Conservation (phyloP, 2,797 vertebrate genomes). For the Anguilla pacifica region DNA sequence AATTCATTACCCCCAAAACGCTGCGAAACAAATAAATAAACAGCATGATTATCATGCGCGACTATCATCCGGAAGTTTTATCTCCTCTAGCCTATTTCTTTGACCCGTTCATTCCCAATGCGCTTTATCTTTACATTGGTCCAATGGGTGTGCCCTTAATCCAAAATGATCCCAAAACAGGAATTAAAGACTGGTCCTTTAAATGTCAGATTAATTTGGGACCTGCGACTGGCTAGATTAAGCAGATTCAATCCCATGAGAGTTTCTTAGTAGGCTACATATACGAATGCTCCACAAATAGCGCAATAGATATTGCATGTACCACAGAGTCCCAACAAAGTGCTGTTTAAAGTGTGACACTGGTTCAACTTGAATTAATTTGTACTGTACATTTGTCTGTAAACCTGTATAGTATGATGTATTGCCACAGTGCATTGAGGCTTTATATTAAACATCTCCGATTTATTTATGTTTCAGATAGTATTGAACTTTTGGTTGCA, state of each 20-base stretch:
- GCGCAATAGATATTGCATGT: conserved; percentile 82
- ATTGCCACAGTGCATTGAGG: conserved; percentile 72
- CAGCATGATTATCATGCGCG: conserved; percentile 65
- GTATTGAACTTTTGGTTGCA: conserved; percentile 73
- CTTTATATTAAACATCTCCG: conserved; percentile 65
- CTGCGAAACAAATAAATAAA: conserved; percentile 53
- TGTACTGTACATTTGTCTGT: conserved; percentile 82
- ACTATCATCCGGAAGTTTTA: conserved; percentile 83
- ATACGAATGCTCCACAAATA: conserved; percentile 67
- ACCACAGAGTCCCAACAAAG: conserved; percentile 79
- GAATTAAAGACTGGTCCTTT: conserved; percentile 59
- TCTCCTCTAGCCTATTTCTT: conserved; percentile 71
- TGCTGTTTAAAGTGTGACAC: conserved; percentile 80
- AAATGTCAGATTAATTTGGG: conserved; percentile 56
- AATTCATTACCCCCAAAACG: conserved; percentile 64
- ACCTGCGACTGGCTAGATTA: conserved; percentile 72
- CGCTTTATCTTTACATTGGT: conserved; percentile 44
- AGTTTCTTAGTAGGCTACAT: conserved; percentile 75
- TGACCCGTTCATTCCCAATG: conserved; percentile 8
- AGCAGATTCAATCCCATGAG: conserved; percentile 75
- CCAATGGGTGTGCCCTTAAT: conserved; percentile 67
- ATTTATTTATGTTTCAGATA: conserved; percentile 74
- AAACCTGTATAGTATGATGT: conserved; percentile 81
- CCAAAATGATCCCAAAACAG: conserved; percentile 23
- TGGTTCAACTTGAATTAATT: conserved; percentile 77